Percentiles rank a stretch among this genome's conserved stretches.
Evolutionary conservation across 2,113 vertebrate genomes (phyloP).

Genomic region (Rynchops niger): DNA sequence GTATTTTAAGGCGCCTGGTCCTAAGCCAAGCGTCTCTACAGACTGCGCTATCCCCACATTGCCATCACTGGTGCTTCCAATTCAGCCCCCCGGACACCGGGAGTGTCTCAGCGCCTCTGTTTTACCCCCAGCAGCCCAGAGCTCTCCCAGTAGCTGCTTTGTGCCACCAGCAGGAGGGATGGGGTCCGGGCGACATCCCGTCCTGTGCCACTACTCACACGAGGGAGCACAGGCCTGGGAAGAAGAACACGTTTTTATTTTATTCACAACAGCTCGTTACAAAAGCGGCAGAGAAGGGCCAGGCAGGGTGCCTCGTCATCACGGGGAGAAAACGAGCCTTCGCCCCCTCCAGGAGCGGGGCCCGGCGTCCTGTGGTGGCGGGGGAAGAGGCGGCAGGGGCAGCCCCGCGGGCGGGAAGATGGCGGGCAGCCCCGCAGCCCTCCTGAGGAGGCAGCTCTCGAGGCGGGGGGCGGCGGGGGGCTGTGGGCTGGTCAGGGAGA

Average conservation of each 20-base stretch:
- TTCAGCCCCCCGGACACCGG: neutral
- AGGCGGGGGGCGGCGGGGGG: neutral
- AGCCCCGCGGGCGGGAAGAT: neutral
- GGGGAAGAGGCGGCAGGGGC: neutral
- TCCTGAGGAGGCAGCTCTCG: neutral
- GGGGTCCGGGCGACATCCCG: rapidly evolving
- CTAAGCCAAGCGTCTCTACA: neutral
- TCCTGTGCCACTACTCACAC: neutral
- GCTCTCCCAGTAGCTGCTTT: neutral
- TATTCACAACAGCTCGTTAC: neutral
- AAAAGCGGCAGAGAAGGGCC: neutral
- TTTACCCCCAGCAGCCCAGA: neutral
- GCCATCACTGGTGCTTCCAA: rapidly evolving
- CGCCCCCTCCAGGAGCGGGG: rapidly evolving
- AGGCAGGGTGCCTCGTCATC: neutral
- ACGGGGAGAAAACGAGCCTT: neutral
- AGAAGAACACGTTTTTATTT: neutral
- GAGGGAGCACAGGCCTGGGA: neutral
- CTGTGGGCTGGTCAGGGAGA: slow-evolving; percentile 7
- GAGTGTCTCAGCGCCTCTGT: rapidly evolving
- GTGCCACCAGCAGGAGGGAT: rapidly evolving
- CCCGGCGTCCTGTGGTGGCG: neutral
- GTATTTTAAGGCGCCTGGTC: neutral
- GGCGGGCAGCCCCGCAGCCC: neutral
- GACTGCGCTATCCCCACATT: rapidly evolving